Evolutionary conservation across 2,888 invertebrate genomes (phyloP).

Genomic region (Erynnis tages): DNA sequence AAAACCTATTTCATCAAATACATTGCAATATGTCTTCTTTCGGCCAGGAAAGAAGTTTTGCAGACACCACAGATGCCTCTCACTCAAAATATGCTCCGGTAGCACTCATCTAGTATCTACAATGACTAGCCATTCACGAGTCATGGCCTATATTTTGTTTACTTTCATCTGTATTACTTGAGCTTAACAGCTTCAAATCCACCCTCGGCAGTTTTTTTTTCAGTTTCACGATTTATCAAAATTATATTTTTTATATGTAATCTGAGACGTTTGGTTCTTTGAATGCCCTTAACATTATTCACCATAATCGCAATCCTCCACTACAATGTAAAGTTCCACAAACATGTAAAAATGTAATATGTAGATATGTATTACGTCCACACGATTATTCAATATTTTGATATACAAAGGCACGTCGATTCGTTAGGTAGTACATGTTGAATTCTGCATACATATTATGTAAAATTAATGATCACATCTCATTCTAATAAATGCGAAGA

Average conservation of each 20-base stretch:
- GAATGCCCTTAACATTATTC: constrained; percentile 33
- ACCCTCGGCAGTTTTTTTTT: constrained; percentile 2
- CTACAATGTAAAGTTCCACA: constrained; percentile 20
- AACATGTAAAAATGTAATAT: constrained; percentile 10
- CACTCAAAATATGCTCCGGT: constrained; percentile 26
- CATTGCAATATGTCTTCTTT: constrained; percentile 63
- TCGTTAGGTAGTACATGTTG: constrained; percentile 25
- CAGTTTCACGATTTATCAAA: constrained; percentile 23
- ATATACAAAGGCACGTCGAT: constrained; percentile 35
- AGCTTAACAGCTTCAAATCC: constrained; percentile 5
- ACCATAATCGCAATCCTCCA: constrained; percentile 7
- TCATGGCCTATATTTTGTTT: constrained; percentile 40
- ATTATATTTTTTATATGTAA: constrained; percentile 7
- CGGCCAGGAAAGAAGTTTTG: constrained; percentile 67
- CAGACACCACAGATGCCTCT: constrained; percentile 41
- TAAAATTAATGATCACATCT: constrained; percentile 60
- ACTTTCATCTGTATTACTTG: constrained; percentile 12
- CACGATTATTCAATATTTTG: constrained; percentile 27
- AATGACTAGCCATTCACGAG: constrained; percentile 55
- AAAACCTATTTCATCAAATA: constrained; percentile 55
- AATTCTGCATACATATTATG: constrained; percentile 42
- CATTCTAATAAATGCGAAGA: constrained; percentile 78
- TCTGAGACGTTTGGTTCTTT: constrained; percentile 32
- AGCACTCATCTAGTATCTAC: constrained; percentile 36
- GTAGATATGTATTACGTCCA: constrained; percentile 23